Evolutionary conservation across 1,140 invertebrate species (phyloP), one percentile per base, ranked within the genome.

Genomic region (Zaprionus nigranus): DNA sequence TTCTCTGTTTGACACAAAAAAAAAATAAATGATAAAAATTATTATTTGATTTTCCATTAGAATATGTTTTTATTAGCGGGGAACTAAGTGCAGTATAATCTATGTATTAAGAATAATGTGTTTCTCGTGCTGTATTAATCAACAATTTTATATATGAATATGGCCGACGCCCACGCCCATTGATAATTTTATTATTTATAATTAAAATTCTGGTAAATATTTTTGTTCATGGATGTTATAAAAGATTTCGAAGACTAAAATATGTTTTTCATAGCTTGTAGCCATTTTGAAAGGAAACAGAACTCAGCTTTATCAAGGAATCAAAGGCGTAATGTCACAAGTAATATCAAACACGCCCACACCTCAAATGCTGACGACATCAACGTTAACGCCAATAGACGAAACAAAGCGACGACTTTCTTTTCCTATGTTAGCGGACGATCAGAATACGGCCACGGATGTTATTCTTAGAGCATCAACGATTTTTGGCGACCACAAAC

Each of bases 281-380:
- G 77, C 78, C 20, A 56, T 59, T 40, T 54, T 34, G 7, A 77
- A n/a, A 64, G 20, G 38, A 51, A 40, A 24, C 26, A 75, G 17
- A 66, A 36, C 36, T 43, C 36, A 77, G 64, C 76, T 46, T 56
- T 43, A 28, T 65, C 57, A 57, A 38, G 43, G 61, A 53, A 69
- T 46, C 22, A 51, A 53, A 68, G 78, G 67, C 81, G 78, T 67
- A 88, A 90, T 90, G 85, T 90, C 85, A 74, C 85, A 90, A 90
- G 76, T 90, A 79, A 84, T 88, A 69, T 70, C 82, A 63, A 90
- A 85, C 86, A 90, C 85, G 79, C 85, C 85, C 85, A 90, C 85
- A 79, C 81, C 85, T 71, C 85, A 90, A 90, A 90, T 90, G 85
- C 85, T 90, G 85, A 90, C 85, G 85, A 85, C 85, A 90, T 90